phyloP scores from a whole-genome alignment of 2,113 vertebrate genomes.

The Ictalurus punctatus region DNA sequence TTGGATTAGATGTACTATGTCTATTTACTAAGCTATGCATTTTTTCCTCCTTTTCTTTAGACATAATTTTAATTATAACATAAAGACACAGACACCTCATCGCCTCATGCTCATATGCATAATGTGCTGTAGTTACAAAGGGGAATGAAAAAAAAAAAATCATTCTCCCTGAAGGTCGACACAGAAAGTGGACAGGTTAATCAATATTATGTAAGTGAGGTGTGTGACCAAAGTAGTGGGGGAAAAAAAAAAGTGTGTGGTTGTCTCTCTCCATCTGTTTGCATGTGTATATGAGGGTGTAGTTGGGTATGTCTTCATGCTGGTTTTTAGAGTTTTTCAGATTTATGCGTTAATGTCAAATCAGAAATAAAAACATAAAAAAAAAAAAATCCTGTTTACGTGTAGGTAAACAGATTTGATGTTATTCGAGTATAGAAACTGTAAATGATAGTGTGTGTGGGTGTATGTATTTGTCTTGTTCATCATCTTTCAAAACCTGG shows the following conservation, averaged over 20 bases:
- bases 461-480: neutral
- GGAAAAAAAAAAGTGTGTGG: neutral
- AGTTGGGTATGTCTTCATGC: neutral
- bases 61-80: neutral
- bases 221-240: constrained; percentile 7
- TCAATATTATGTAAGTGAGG: constrained; percentile 45
- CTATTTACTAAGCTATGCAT: neutral
- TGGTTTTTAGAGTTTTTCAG: neutral
- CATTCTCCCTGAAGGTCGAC: constrained; percentile 45
- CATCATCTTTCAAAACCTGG: neutral
- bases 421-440: neutral
- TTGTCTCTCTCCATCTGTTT: neutral
- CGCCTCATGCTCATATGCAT: constrained; percentile 55
- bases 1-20: neutral
- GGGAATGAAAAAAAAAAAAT: neutral
- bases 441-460: neutral
- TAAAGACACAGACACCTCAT: constrained; percentile 24
- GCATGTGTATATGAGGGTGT: neutral
- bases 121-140: constrained; percentile 61
- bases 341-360: neutral
- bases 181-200: constrained; percentile 51
- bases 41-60: neutral
- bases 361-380: neutral
- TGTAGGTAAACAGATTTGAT: neutral
- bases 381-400: neutral